Conservation (phyloP, 2,797 vertebrate genomes). For the Carcharodon carcharias region DNA sequence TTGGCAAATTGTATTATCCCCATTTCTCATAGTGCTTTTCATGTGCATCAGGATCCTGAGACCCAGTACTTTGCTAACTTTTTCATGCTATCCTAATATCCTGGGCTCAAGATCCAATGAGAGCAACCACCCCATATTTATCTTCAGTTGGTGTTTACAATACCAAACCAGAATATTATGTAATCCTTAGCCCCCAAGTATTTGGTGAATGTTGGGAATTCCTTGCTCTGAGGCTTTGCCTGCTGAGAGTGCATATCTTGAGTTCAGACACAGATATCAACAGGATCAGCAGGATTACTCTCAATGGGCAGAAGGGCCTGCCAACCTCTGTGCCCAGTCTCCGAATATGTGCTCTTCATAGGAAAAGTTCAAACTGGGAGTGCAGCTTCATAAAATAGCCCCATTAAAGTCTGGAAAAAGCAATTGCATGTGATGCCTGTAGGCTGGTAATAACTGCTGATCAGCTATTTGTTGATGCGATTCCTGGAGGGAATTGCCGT, state of each 20-base stretch:
- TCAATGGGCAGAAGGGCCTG: neutral
- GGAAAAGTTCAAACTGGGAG: neutral
- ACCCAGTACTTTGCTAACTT: neutral
- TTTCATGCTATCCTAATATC: neutral
- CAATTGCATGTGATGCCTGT: neutral
- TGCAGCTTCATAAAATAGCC: neutral
- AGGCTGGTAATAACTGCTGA: neutral
- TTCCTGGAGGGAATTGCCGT: neutral
- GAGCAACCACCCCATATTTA: neutral
- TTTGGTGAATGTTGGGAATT: neutral
- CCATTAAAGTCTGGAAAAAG: neutral
- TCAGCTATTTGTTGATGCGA: neutral
- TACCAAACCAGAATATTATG: neutral
- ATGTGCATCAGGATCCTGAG: neutral
- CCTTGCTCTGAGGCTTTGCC: neutral
- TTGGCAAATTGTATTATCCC: neutral
- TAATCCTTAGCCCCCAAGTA: neutral
- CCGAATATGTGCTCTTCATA: neutral
- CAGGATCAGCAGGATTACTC: neutral
- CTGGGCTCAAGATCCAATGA: neutral
- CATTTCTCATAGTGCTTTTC: neutral
- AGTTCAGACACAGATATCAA: neutral
- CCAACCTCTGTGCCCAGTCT: neutral
- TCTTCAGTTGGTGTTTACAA: neutral
- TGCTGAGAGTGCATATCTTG: neutral